Evolutionary conservation across 2,888 invertebrate genomes (phyloP), one percentile per base, ranked within the genome.

Genomic region (Macrophya alboannulata): DNA sequence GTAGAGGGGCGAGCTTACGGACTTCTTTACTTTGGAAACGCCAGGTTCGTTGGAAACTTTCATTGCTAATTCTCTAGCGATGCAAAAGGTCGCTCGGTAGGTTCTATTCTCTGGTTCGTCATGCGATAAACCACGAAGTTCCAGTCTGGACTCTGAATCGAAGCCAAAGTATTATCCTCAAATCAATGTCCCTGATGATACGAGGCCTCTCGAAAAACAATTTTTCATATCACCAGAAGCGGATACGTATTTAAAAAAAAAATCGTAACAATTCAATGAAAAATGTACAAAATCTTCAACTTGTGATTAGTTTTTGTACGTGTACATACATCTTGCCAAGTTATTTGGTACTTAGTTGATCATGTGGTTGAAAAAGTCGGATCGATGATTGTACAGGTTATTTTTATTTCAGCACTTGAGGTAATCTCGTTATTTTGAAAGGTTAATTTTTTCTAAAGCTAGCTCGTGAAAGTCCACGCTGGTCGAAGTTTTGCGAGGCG

Each of bases 11-110:
- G 89, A 90, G 90, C 90, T 90, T 91, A 90, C 89, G 88, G 88
- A 87, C 89, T 89, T 90, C 90, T 89, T 90, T 89, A 89, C 90
- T 91, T 89, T 87, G 88, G 88, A 86, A 90, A 90, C 89, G 89
- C 87, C 86, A 91, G 90, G 88, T 90, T 91, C 90, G 90, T 91
- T 90, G 90, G 88, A 85, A 89, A 88, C 89, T 88, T 89, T 89
- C 88, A 87, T 87, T 84, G 45, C 83, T 81, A 55, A 55, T 55
- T 62, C n/a, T 81, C 62, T 43, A 62, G 62, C 59, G 43, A 81
- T 43, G 81, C 40, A 25, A n/a, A 62, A 21, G 43, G 81, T 62
- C 62, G 81, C 43, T 59, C 43, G 31, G 43, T 77, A n/a, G n/a
- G 25, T 51, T 51, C 9, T 31, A 77, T 45, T 74, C 48, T 15